Evolutionary conservation across 2,888 invertebrate species (phyloP), one percentile per base, ranked within the genome.

Genomic region (Brachypterus glaber): DNA sequence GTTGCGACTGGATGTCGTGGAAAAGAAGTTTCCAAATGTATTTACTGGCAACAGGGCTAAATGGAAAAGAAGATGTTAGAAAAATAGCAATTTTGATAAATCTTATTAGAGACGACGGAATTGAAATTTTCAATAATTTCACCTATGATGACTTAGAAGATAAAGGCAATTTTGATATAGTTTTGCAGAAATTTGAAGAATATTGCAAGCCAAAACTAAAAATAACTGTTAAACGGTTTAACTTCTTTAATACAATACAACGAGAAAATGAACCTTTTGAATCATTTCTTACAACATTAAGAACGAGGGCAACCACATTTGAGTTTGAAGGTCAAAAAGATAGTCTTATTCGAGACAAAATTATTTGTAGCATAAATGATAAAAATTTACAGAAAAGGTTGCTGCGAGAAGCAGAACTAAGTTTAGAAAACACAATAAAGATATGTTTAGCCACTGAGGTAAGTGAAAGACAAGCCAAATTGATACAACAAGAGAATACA

Each of bases 281-380:
- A 8, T 25, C 12, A 12, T 52, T 48, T 37, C 9, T 53, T 12
- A 50, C 48, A 4, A 49, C 50, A 1, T 30, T 51, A 8, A 48
- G 47, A 32, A 51, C 31, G 17, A 12, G 47, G 7, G 49, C 48
- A 38, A 30, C 37, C 3, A 42, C 42, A 18, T 53, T 48, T 46
- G 40, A 40, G 11, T 53, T 54, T 29, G 49, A 45, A 5, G 30
- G 27, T 8, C 33, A 47, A 4, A 44, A 43, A 35, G 50, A 50
- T 15, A 44, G 50, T 18, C 11, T 51, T 5, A 52, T 53, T 2
- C 35, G 45, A 37, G 52, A 53, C 27, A 33, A 49, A 8, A 44
- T 53, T 2, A 45, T 54, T 1, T 44, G 39, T 13, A 48, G 50
- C 3, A 48, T 52, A 2, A n/a, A 4, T 27, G 43, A 50, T 34